A percentile compares a stretch with the other conserved stretches of the same genome.
phyloP scores from a whole-genome alignment of 2,797 vertebrate genomes.

The Tamandua tetradactyla region DNA sequence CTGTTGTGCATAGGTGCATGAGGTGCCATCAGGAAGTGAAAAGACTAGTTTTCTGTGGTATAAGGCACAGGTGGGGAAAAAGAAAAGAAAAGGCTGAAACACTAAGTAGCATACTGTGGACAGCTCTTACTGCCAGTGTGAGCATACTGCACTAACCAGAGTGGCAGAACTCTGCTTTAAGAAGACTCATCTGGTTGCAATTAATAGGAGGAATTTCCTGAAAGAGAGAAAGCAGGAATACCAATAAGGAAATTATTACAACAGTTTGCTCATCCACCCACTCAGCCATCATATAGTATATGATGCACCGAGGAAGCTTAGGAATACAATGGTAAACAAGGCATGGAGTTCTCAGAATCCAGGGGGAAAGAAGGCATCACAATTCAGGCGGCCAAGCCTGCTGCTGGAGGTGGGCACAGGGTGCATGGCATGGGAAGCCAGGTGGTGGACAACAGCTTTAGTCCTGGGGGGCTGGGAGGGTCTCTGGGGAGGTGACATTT shows the following conservation, averaged over 20 bases:
- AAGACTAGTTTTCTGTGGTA: not conserved
- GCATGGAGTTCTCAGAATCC: not conserved
- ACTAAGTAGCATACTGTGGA: not conserved
- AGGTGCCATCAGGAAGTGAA: not conserved
- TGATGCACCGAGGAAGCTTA: not conserved
- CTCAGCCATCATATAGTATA: not conserved
- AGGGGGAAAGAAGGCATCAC: fast-evolving
- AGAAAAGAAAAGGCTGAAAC: not conserved
- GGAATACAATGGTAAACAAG: not conserved
- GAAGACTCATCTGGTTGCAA: not conserved
- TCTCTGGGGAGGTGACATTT: not conserved
- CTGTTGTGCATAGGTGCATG: not conserved
- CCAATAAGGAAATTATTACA: not conserved
- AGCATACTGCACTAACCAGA: not conserved
- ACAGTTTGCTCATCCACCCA: not conserved
- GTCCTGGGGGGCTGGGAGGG: not conserved
- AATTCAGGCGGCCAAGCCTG: not conserved
- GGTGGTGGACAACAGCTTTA: not conserved
- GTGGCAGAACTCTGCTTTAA: not conserved
- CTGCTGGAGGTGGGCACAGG: not conserved
- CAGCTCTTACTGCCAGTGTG: not conserved
- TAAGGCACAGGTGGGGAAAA: not conserved
- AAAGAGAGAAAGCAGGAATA: not conserved
- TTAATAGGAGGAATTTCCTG: not conserved
- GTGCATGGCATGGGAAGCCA: too few relatives aligned